A percentile compares a stretch with the other conserved stretches of the same genome.
Evolutionary conservation across 2,797 vertebrate genomes (phyloP).

Genomic region (Macropus fuliginosus): DNA sequence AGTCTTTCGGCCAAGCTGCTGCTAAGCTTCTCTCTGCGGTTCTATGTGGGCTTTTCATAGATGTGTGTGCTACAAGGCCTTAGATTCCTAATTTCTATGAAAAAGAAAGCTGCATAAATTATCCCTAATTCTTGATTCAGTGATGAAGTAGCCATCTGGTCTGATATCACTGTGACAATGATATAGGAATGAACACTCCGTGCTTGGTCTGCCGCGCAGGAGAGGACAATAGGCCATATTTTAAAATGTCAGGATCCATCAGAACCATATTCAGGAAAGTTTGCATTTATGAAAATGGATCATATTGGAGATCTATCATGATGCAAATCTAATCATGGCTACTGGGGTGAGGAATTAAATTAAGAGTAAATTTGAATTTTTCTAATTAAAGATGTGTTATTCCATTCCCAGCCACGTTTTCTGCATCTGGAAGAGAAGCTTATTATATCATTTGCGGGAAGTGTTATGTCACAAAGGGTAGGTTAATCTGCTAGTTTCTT

Average conservation of each 20-base stretch:
- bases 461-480: conserved; percentile 46
- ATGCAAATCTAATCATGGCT: conserved; percentile 86
- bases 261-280: conserved; percentile 88
- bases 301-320: conserved; percentile 87
- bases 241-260: conserved; percentile 90
- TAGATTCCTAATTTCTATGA: conserved; percentile 90
- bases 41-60: conserved; percentile 83
- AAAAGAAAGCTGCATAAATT: conserved; percentile 90
- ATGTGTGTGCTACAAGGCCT: conserved; percentile 85
- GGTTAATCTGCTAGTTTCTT: not conserved
- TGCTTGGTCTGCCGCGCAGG: conserved; percentile 88
- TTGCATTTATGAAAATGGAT: conserved; percentile 91
- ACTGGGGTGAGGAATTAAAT: conserved; percentile 85
- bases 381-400: conserved; percentile 85
- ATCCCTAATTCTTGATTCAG: conserved; percentile 88
- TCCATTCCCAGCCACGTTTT: conserved; percentile 77
- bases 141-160: conserved; percentile 91
- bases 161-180: conserved; percentile 88
- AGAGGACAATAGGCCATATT: conserved; percentile 91
- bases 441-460: conserved; percentile 70
- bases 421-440: conserved; percentile 70
- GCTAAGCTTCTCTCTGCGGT: conserved; percentile 57
- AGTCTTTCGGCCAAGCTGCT: conserved; percentile 64
- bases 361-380: conserved; percentile 85
- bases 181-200: conserved; percentile 86